phyloP scores from a whole-genome alignment of 2,888 invertebrate genomes.

The Agelastica alni region DNA sequence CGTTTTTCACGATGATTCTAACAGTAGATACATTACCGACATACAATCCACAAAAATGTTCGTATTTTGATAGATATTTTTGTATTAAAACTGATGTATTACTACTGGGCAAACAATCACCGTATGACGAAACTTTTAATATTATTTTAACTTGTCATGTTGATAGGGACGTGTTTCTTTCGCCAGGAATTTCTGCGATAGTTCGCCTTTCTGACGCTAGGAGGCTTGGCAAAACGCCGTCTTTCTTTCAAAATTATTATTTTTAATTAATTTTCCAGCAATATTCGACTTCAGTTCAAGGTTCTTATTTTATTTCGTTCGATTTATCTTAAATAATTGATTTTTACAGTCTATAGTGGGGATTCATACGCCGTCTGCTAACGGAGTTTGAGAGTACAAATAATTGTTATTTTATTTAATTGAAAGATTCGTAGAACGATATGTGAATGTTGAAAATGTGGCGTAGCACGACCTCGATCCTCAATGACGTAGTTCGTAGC shows the following conservation, averaged over 20 bases:
- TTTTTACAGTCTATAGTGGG: background rate
- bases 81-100: conserved; percentile 34
- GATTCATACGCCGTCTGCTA: background rate
- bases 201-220: conserved; percentile 52
- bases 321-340: conserved; percentile 1
- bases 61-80: conserved; percentile 38
- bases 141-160: conserved; percentile 55
- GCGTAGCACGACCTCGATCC: conserved; percentile 16
- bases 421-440: conserved; percentile 8
- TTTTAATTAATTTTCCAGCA: conserved; percentile 53
- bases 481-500: conserved; percentile 14
- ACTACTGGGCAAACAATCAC: conserved; percentile 37
- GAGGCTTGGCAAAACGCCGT: conserved; percentile 46
- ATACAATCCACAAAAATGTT: conserved; percentile 49
- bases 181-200: conserved; percentile 53
- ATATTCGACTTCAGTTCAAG: conserved; percentile 51
- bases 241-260: conserved; percentile 36
- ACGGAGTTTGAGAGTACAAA: background rate
- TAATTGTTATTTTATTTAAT: conserved; percentile 2
- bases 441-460: conserved; percentile 11
- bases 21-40: conserved; percentile 29
- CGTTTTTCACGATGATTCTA: conserved; percentile 44
- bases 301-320: conserved; percentile 27
- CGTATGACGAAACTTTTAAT: conserved; percentile 50
- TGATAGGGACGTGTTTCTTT: conserved; percentile 55